Evolutionary conservation across 2,113 vertebrate genomes (phyloP).

Genomic region (Pygoscelis adeliae): DNA sequence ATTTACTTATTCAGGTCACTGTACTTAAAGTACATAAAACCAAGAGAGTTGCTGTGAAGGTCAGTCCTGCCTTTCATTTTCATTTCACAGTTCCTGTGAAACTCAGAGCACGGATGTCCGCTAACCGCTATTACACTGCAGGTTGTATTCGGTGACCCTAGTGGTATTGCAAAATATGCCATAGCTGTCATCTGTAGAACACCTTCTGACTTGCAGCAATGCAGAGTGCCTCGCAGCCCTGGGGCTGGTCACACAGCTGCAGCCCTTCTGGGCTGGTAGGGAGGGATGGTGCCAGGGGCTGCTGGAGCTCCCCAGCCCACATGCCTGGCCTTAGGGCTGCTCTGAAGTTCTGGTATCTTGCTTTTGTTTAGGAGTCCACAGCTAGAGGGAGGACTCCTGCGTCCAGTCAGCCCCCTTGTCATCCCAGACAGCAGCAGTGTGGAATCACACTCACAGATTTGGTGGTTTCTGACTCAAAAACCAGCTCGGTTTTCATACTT

Average conservation of each 20-base stretch:
- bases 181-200: not conserved
- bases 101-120: fast-evolving
- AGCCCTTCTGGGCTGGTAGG: not conserved
- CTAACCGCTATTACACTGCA: not conserved
- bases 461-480: not conserved
- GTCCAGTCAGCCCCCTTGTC: not conserved
- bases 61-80: not conserved
- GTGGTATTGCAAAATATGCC: not conserved
- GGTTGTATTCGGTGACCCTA: not conserved
- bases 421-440: not conserved
- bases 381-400: not conserved
- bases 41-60: not conserved
- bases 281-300: not conserved
- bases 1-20: not conserved
- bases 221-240: not conserved
- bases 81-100: not conserved
- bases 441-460: not conserved
- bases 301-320: not conserved
- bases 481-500: not conserved
- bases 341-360: not conserved
- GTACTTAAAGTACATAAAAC: not conserved
- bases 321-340: not conserved
- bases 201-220: not conserved
- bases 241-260: fast-evolving
- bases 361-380: not conserved